Base-by-base conservation (phyloP, 64 coral and sea anemone genomes). In the Trachythela sp. region DNA sequence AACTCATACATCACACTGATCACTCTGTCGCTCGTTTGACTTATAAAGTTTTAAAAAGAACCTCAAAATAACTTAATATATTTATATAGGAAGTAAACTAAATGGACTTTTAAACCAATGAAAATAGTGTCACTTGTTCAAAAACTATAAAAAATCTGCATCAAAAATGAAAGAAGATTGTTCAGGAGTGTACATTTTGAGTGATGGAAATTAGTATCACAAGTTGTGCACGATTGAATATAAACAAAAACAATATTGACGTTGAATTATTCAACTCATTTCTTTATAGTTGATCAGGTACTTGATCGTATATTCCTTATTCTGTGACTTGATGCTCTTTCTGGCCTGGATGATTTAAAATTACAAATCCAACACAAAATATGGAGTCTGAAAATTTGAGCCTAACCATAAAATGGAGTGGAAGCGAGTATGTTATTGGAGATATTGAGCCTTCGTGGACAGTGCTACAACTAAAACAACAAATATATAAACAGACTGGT, bases 401-500 rank as follows among this genome's bases (percentile, higher is more conserved):
- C 0, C 32, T 80, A 37, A 39, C 37, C 15, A 76, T 97, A 68
- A 97, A 97, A 91, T 97, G 95, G 95, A 94, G 95, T 77, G 95
- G 95, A 42, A 97, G 90, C 8, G 93, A 97, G 68, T 97, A 97
- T 40, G 4, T 56, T 77, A 94, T 97, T 27, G 91, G 94, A 58
- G 72, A 90, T 58, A 77, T 97, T 43, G 43, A 89, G 1, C 83
- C 91, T 13, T 32, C 72, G 15, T 91, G 94, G 31, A 97, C 91
- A 41, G 80, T 97, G 35, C 84, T 87, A 49, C 85, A 88, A 35
- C 70, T 97, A 2, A 97, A 97, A 45, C 90, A 94, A 35, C 22
- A 86, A 17, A 97, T 97, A 34, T 90, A 86, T 80, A 91, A 90
- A 5, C 92, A 92, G 89, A 97, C 95, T 86, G 95, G 95, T 18